phyloP scores from a whole-genome alignment of 2,113 vertebrate genomes.

The Bujurquina vittata region DNA sequence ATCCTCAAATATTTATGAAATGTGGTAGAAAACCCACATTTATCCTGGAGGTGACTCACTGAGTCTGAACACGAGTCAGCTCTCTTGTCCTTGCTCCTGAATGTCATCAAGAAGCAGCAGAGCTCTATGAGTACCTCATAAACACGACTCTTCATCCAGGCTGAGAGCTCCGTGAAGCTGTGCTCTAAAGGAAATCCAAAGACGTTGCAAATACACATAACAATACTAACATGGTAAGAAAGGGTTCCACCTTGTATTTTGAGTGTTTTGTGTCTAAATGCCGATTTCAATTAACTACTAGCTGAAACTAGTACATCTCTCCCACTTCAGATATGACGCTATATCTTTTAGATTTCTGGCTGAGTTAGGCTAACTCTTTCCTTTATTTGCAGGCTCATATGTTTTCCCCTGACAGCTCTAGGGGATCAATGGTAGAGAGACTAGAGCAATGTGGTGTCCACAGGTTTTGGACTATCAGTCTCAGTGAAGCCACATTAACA shows the following conservation, averaged over 20 bases:
- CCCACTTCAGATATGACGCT: background rate
- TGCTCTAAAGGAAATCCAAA: too few relatives aligned
- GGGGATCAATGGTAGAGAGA: too few relatives aligned
- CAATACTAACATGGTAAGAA: background rate
- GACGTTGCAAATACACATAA: background rate
- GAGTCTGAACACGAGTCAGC: background rate
- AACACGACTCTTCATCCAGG: background rate
- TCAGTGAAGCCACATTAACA: too few relatives aligned
- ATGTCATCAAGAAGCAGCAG: background rate
- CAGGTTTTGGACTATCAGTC: too few relatives aligned
- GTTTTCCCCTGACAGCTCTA: background rate
- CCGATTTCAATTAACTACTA: background rate
- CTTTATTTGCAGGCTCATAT: background rate
- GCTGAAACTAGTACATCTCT: background rate
- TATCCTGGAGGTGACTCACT: background rate
- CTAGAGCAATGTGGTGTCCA: too few relatives aligned
- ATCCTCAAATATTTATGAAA: background rate
- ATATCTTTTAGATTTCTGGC: background rate
- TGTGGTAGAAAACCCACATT: background rate
- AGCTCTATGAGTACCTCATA: too few relatives aligned
- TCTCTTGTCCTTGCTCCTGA: background rate
- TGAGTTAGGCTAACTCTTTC: background rate
- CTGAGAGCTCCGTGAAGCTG: background rate
- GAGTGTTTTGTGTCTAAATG: background rate
- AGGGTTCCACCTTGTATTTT: background rate